These are phyloP conservation scores for Lutraria rhynchaena DNA, from an alignment of 1,140 invertebrate species.

Conservation along the genomic window DNA sequence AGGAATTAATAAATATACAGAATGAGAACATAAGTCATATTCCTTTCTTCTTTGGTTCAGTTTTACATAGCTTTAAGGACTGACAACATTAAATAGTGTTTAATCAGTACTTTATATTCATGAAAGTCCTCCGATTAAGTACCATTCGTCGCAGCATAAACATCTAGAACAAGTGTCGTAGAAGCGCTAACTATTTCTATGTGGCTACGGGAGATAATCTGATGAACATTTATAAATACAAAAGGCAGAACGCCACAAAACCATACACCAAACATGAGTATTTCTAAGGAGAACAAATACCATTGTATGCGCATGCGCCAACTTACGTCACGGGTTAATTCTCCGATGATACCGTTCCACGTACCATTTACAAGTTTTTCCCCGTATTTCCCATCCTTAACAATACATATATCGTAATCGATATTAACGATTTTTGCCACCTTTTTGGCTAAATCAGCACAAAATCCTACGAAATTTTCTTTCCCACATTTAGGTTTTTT, in stretches of 20 bases:
- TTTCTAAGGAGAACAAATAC: constrained; percentile 16
- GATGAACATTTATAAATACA: constrained; percentile 2
- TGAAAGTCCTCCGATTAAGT: too few species aligned
- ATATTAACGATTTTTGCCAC: constrained; percentile 84
- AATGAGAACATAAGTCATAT: too few species aligned
- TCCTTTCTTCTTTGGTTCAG: too few species aligned
- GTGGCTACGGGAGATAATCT: not conserved
- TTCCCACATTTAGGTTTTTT: constrained; percentile 55
- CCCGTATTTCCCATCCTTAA: constrained; percentile 97
- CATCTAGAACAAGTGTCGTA: not conserved
- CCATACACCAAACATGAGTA: constrained; percentile 22
- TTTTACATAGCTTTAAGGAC: too few species aligned
- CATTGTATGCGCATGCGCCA: constrained; percentile 17
- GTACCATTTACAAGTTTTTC: constrained; percentile 91
- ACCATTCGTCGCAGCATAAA: too few species aligned
- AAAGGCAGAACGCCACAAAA: constrained; percentile 13
- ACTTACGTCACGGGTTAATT: constrained; percentile 93
- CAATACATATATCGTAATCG: constrained; percentile 93
- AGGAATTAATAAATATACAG: too few species aligned
- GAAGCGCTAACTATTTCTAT: constrained; percentile 33
- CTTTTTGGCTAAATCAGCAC: constrained; percentile 74
- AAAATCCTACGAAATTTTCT: constrained; percentile 75
- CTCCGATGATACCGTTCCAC: constrained; percentile 82
- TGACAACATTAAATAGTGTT: too few species aligned
- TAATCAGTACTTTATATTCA: too few species aligned